Evolutionary conservation across 2,797 vertebrate species (phyloP).

Genomic region (Tenualosa thibaudeaui): DNA sequence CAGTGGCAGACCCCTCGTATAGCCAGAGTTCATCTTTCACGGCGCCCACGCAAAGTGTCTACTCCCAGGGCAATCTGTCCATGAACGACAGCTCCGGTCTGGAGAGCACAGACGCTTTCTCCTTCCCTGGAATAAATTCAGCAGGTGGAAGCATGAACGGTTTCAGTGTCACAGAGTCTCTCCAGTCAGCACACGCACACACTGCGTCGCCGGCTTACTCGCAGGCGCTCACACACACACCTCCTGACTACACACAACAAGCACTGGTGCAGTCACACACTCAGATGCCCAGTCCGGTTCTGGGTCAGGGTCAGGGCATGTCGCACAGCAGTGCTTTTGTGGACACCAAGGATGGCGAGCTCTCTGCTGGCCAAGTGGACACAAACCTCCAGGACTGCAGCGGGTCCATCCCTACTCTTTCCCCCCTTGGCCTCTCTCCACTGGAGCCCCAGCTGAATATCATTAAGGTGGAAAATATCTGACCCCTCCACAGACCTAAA

Average conservation of each 20-base stretch:
- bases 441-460: conserved; percentile 74
- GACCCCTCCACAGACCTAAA: conserved; percentile 34
- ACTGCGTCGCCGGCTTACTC: conserved; percentile 58
- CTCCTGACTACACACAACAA: conserved; percentile 33
- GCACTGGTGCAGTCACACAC: conserved; percentile 44
- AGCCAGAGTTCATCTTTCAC: conserved; percentile 62
- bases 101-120: conserved; percentile 70
- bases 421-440: conserved; percentile 44
- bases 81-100: conserved; percentile 64
- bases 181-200: conserved; percentile 51
- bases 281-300: conserved; percentile 57
- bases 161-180: conserved; percentile 67
- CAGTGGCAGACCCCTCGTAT: conserved; percentile 58
- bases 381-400: conserved; percentile 66
- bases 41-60: conserved; percentile 62
- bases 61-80: conserved; percentile 68
- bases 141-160: conserved; percentile 63
- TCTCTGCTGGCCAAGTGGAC: conserved; percentile 57
- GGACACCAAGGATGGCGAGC: conserved; percentile 62
- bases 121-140: conserved; percentile 67
- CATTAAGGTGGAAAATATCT: conserved; percentile 84
- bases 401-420: conserved; percentile 53
- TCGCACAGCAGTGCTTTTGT: conserved; percentile 62
- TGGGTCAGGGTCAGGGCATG: conserved; percentile 60
- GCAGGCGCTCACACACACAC: conserved; percentile 51